A percentile compares a stretch with the other conserved stretches of the same genome.
These are phyloP conservation scores for Heptranchias perlo DNA, from an alignment of 2,113 vertebrate species.

Conservation along the genomic window DNA sequence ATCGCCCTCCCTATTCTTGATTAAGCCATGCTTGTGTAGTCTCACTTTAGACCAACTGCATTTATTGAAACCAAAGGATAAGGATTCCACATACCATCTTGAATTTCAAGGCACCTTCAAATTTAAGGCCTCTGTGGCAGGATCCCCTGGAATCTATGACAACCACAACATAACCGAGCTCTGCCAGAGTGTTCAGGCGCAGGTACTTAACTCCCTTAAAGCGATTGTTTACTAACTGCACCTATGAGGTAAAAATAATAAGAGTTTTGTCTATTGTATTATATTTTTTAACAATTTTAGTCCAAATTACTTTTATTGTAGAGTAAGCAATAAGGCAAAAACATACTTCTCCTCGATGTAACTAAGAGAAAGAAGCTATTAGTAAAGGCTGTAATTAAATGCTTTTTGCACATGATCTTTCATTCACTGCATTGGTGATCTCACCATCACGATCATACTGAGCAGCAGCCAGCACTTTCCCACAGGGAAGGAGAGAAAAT, in stretches of 20 bases:
- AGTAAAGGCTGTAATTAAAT: neutral
- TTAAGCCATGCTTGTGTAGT: too few relatives aligned
- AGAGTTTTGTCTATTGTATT: neutral
- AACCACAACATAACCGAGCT: slow-evolving; percentile 67
- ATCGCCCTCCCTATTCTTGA: neutral
- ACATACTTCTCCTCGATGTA: neutral
- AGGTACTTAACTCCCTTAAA: slow-evolving; percentile 75
- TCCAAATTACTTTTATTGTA: neutral
- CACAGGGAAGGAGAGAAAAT: neutral
- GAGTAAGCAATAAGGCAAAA: neutral
- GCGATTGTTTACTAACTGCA: slow-evolving; percentile 71
- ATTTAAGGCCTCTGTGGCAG: slow-evolving; percentile 70
- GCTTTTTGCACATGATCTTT: neutral
- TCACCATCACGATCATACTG: neutral
- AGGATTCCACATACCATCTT: slow-evolving; percentile 63
- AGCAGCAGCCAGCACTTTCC: neutral
- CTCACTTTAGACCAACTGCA: neutral
- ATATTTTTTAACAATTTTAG: neutral
- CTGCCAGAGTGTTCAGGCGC: slow-evolving; percentile 68
- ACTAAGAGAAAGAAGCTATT: neutral
- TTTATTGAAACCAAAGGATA: neutral
- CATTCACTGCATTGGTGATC: neutral
- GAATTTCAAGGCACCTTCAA: slow-evolving; percentile 75
- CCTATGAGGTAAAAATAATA: slow-evolving; percentile 51
- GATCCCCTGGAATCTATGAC: slow-evolving; percentile 73